These are phyloP conservation scores for Bombylius discolor DNA, from an alignment of 2,888 invertebrate species.

Conservation along the genomic window DNA sequence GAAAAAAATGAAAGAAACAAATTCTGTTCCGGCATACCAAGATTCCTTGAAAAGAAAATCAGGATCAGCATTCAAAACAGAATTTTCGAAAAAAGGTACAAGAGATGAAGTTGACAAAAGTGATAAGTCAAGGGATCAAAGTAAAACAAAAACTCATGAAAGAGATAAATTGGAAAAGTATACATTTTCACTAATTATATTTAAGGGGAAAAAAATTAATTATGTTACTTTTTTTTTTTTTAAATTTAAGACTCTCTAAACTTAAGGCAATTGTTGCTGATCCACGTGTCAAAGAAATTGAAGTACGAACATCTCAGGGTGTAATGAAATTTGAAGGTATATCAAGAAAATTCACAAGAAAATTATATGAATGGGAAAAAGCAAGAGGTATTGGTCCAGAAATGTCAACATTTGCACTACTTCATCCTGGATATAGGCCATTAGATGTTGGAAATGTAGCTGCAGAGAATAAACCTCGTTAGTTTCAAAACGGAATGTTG, in stretches of 20 bases:
- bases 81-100: slow-evolving; percentile 21
- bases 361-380: slow-evolving; percentile 85
- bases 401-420: slow-evolving; percentile 67
- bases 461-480: slow-evolving; percentile 21
- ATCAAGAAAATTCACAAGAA: slow-evolving; percentile 77
- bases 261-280: slow-evolving; percentile 42
- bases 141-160: slow-evolving; percentile 49
- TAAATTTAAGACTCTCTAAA: slow-evolving; percentile 25
- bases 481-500: neutral
- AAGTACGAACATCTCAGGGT: slow-evolving; percentile 71
- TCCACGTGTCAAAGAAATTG: slow-evolving; percentile 51
- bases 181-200: neutral
- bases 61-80: slow-evolving; percentile 14
- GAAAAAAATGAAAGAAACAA: slow-evolving; percentile 61
- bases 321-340: slow-evolving; percentile 76
- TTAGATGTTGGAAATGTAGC: slow-evolving; percentile 31
- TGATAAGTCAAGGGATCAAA: slow-evolving; percentile 47
- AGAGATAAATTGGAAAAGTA: slow-evolving; percentile 44
- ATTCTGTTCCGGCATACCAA: slow-evolving; percentile 40
- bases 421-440: slow-evolving; percentile 46
- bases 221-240: neutral
- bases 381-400: slow-evolving; percentile 77
- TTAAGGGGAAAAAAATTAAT: neutral
- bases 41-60: slow-evolving; percentile 26
- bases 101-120: slow-evolving; percentile 35